Conservation (phyloP, 2,888 invertebrate genomes). For the Neoitamus cyanurus region DNA sequence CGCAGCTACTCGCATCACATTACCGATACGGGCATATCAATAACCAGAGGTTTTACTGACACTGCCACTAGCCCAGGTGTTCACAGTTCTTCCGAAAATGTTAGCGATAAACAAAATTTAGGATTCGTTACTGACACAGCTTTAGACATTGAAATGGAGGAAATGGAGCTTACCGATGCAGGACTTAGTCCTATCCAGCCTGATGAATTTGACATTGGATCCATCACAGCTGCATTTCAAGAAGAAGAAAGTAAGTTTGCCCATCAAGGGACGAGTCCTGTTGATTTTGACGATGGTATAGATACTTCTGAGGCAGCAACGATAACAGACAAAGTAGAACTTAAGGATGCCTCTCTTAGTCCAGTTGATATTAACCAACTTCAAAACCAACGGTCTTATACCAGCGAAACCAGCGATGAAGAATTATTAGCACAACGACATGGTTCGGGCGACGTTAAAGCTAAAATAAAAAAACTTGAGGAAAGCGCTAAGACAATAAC, state of each 20-base stretch:
- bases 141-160: slow-evolving; percentile 66
- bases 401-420: slow-evolving; percentile 59
- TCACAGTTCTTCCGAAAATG: slow-evolving; percentile 60
- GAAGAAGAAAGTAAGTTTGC: slow-evolving; percentile 65
- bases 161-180: slow-evolving; percentile 69
- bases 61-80: slow-evolving; percentile 66
- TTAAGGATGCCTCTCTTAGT: slow-evolving; percentile 69
- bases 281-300: slow-evolving; percentile 67
- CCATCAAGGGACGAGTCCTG: slow-evolving; percentile 68
- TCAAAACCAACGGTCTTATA: background rate
- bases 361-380: slow-evolving; percentile 65
- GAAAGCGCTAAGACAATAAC: slow-evolving; percentile 64
- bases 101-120: slow-evolving; percentile 53
- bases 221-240: slow-evolving; percentile 61
- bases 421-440: slow-evolving; percentile 62
- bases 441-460: slow-evolving; percentile 70
- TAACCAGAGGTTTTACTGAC: slow-evolving; percentile 68
- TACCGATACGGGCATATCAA: slow-evolving; percentile 70
- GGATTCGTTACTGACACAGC: slow-evolving; percentile 67
- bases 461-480: slow-evolving; percentile 70
- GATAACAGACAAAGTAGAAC: slow-evolving; percentile 68
- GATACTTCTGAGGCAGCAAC: slow-evolving; percentile 69
- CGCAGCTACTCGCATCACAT: slow-evolving; percentile 69
- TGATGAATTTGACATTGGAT: slow-evolving; percentile 65
- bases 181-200: slow-evolving; percentile 70